Base-by-base conservation (phyloP, 2,113 vertebrate genomes). In the Peromyscus californicus region DNA sequence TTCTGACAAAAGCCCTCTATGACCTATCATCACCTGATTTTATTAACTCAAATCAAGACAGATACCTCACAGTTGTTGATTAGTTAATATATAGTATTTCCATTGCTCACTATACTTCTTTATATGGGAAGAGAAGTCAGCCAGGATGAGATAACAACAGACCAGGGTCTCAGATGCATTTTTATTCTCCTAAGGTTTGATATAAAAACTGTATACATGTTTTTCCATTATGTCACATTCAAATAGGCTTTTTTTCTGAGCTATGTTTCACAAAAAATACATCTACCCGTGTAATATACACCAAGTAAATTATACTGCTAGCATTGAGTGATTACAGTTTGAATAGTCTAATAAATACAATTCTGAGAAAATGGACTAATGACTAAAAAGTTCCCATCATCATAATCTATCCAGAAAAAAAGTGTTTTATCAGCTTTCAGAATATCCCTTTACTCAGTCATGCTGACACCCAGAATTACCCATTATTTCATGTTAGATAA, bases 281-380 rank as follows among this genome's bases (percentile, higher is more conserved):
- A n/a, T 74, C 61, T 36, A 54, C 16, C 26, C 17, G 54, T n/a
- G 72, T 63, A 83, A 85, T 63, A 31, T 31, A 45, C 36, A 42
- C 59, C 42, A 80, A n/a, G 48, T 54, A 89, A 45, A 82, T 82
- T 90, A n/a, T 9, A 69, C 10, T 42, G n/a, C 24, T 69, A n/a
- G 17, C 16, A 21, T 15, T 79, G n/a, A 91, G 70, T 83, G 42
- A 85, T 65, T 74, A 13, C 15, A n/a, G 12, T 69, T 31, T 33
- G 42, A 91, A 61, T 45, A 15, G 15, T 57, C 78, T 70, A 24
- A 3, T 24, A 93, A 90, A 70, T 36, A 88, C 16, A 65, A 57
- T 89, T 82, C 69, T 85, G 84, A 70, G 61, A 85, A 59, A 94
- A 72, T 92, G 45, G 1, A 90, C 16, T 75, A 36, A 83, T 80